Base-by-base conservation (phyloP, 2,797 vertebrate species). In the Lagocephalus sceleratus region DNA sequence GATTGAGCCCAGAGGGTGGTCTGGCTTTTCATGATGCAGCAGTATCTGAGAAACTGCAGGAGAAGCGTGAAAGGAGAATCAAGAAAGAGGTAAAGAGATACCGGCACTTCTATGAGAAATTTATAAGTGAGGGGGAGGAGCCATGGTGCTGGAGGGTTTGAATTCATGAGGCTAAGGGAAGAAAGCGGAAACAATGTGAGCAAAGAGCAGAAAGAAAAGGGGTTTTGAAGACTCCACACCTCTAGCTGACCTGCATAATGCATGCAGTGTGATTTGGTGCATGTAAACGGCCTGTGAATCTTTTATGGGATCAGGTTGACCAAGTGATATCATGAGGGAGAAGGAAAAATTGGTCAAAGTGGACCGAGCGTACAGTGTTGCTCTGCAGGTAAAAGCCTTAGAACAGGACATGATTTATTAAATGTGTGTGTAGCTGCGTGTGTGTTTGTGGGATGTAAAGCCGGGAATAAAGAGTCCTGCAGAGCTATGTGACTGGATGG, bases 201-300 rank as follows among this genome's bases (percentile, higher is more conserved):
- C 42, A 66, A 67, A 67, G 57, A 68, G 50, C 47, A 75, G 52
- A 63, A 47, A 47, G 49, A 20, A 57, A 63, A 49, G 59, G 53
- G 58, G 57, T 56, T 63, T 53, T 60, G 51, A 68, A 47, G 53
- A 35, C 2, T 35, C 32, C 59, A 52, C 60, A 69, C 63, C 44
- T 23, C 50, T 5, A 47, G 71, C 60, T 47, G 57, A 23, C 12
- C 44, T 89, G 71, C 75, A 89, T 87, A 76, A 87, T 89, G 66
- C 64, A 89, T 88, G 77, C 1, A 22, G 57, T 74, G 85, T 74
- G 85, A 83, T 82, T 80, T 79, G 79, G 77, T 77, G 79, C 86
- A 77, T 84, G 80, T 89, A 87, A 86, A 87, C 70, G 63, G 70
- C 72, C 54, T 32, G 70, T 85, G 73, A 83, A 89, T 89, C 20